A percentile compares a stretch with the other conserved stretches of the same genome.
Evolutionary conservation across 2,113 vertebrate genomes (phyloP).

Genomic region (Hystrix cristata): DNA sequence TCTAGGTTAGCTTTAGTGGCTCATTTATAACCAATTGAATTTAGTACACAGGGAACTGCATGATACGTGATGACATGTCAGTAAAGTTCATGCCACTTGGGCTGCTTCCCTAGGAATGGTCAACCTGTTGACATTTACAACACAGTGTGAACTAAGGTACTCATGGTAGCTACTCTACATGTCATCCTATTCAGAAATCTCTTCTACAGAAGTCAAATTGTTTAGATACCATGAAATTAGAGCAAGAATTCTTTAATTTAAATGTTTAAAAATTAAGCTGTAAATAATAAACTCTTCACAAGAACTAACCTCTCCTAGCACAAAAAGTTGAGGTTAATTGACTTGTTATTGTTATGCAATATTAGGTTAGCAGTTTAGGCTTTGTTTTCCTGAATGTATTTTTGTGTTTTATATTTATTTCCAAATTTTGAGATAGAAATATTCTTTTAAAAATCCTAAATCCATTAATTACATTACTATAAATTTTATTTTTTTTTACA

Average conservation of each 20-base stretch:
- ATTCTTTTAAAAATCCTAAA: not conserved
- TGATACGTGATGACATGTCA: not conserved
- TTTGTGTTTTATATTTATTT: not conserved
- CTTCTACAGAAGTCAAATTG: not conserved
- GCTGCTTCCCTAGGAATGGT: not conserved
- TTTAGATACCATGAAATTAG: constrained; percentile 16
- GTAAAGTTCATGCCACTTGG: not conserved
- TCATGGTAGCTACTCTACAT: not conserved
- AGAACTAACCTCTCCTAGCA: not conserved
- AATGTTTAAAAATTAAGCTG: not conserved
- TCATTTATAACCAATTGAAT: constrained; percentile 5
- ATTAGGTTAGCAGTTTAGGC: not conserved
- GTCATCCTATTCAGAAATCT: not conserved
- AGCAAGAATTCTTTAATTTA: constrained; percentile 15
- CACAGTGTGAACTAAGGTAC: not conserved
- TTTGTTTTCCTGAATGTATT: not conserved
- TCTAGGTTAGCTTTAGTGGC: not conserved
- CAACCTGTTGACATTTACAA: not conserved
- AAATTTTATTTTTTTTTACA: constrained; percentile 25
- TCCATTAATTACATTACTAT: not conserved
- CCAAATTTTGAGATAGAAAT: not conserved
- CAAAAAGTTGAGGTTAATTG: not conserved
- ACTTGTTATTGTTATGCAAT: not conserved
- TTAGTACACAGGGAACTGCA: not conserved
- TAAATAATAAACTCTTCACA: not conserved